Base-by-base conservation (phyloP, 2,113 vertebrate genomes). In the Ictidomys tridecemlineatus region DNA sequence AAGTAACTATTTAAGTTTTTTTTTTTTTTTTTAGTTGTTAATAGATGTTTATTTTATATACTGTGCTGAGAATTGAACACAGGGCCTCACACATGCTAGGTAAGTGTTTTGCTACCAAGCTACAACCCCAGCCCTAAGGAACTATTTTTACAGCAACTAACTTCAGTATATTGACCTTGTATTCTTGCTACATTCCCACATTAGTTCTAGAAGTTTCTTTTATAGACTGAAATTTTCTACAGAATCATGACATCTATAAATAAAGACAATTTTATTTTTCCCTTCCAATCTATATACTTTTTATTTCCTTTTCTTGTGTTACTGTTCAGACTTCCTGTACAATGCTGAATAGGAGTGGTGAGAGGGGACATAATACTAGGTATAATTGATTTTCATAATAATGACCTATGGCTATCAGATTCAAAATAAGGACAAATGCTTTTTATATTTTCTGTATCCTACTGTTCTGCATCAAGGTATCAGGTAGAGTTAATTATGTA, bases 341-440 rank as follows among this genome's bases (percentile, higher is more conserved):
- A 79, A 94, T 80, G 58, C 0, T 84, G 73, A 93, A 72, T n/a
- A 84, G 58, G 12, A 84, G n/a, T 77, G 32, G 53, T 45, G 6
- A 92, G 32, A 77, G 2, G 11, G 42, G 48, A 85, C 26, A 89
- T 56, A 89, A 89, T 83, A 85, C 28, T 30, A 73, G 76, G 18
- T 9, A 37, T 88, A 67, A 45, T 1, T 79, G 3, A 92, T 77
- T 28, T 56, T 85, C 58, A 86, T 51, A 89, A 72, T 63, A n/a
- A 89, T 78, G 73, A 82, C 2, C 30, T 82, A 34, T 73, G 53
- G 56, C 22, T 87, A 45, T n/a, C n/a, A n/a, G n/a, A n/a, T 58
- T 30, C 28, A 45, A 97, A 97, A 69, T 69, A 85, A 94, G 94
- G 61, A 82, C 51, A 89, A 67, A 96, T 32, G 34, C 37, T 61